Evolutionary conservation across 2,888 invertebrate genomes (phyloP).

Genomic region (Lordiphosa andalusiaca): DNA sequence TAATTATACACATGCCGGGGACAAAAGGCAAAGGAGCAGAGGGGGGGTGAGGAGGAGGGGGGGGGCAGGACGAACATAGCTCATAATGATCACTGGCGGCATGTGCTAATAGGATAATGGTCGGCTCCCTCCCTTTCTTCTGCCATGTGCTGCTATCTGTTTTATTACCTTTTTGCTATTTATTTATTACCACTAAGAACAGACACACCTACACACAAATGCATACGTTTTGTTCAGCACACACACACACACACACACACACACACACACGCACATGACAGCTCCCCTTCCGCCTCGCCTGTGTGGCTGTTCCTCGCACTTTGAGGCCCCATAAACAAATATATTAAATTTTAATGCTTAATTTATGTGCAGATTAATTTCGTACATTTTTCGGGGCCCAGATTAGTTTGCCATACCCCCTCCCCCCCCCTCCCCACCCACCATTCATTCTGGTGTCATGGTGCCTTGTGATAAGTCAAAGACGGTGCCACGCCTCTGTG

Average conservation of each 20-base stretch:
- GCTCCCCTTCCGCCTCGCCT: not conserved
- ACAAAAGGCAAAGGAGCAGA: conserved; percentile 12
- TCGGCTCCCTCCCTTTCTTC: not conserved
- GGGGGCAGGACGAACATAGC: not conserved
- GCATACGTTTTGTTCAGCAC: conserved; percentile 7
- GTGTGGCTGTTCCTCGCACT: not conserved
- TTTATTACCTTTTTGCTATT: conserved; percentile 45
- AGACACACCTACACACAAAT: conserved; percentile 6
- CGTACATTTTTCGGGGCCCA: conserved; percentile 43
- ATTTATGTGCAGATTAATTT: conserved; percentile 51
- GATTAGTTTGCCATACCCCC: conserved; percentile 33
- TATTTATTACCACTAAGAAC: conserved; percentile 36
- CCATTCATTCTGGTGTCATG: not conserved
- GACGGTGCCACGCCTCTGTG: not conserved
- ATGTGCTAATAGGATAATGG: conserved; percentile 41
- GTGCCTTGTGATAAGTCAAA: conserved; percentile 1
- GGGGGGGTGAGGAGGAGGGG: not conserved
- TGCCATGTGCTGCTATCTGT: conserved; percentile 18
- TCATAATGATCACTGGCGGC: conserved; percentile 40
- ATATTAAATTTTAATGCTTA: conserved; percentile 52
- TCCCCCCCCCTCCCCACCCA: not conserved
- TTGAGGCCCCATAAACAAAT: conserved; percentile 43
- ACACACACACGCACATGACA: conserved; percentile 11
- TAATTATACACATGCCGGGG: conserved; percentile 40
- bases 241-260: conserved; percentile 17